Conservation (phyloP, 2,113 vertebrate genomes). For the Corydoras sp. region DNA sequence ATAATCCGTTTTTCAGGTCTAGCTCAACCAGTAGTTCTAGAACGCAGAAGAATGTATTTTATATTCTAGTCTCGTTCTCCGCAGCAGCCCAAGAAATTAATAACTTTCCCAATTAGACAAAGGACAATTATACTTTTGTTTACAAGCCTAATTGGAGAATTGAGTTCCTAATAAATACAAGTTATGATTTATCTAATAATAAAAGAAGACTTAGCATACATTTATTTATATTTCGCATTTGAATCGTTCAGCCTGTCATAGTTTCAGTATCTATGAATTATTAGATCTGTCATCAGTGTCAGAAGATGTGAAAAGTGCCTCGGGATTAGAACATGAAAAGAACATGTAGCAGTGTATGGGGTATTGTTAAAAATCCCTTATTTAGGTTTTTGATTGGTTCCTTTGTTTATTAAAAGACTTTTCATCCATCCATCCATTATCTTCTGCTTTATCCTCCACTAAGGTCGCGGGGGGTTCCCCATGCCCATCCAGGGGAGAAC, state of each 20-base stretch:
- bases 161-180: constrained; percentile 70
- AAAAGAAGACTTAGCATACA: constrained; percentile 54
- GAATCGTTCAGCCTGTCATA: constrained; percentile 61
- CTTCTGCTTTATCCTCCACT: too few species aligned
- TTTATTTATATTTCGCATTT: constrained; percentile 49
- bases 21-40: neutral
- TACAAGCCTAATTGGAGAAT: constrained; percentile 69
- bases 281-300: too few species aligned
- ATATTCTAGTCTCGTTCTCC: constrained; percentile 32
- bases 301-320: too few species aligned
- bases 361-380: too few species aligned
- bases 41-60: constrained; percentile 11
- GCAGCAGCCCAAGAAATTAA: constrained; percentile 41
- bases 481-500: too few species aligned
- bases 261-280: constrained; percentile 35
- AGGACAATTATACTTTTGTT: constrained; percentile 75
- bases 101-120: constrained; percentile 69
- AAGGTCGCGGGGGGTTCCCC: too few species aligned
- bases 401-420: too few species aligned
- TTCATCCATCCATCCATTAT: too few species aligned
- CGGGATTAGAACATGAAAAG: too few species aligned
- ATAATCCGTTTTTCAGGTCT: neutral
- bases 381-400: too few species aligned
- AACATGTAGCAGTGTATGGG: too few species aligned
- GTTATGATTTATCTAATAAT: constrained; percentile 59